phyloP scores from a whole-genome alignment of 35 echinoderm and acorn worm genomes.

The Nesometra sesokonis region DNA sequence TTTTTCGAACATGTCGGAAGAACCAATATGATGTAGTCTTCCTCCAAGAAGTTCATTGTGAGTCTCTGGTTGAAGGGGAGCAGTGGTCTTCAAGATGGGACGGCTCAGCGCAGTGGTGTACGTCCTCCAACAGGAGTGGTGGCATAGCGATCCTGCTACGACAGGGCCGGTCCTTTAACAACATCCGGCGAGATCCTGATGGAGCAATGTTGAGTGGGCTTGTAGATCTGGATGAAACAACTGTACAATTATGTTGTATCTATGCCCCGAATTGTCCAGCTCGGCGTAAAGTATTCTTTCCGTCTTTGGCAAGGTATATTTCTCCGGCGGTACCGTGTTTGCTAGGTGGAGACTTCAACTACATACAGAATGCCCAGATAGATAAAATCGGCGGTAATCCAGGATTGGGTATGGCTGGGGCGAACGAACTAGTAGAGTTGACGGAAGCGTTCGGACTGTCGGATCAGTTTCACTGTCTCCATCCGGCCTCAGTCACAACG shows the following conservation, averaged over 20 bases:
- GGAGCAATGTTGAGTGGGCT: not conserved
- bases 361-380: not conserved
- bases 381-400: not conserved
- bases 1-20: not conserved
- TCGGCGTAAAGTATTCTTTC: not conserved
- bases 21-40: slow-evolving; percentile 8
- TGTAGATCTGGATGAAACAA: not conserved
- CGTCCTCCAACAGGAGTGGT: not conserved
- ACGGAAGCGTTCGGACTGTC: not conserved
- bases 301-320: not conserved
- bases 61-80: not conserved
- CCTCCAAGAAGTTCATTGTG: slow-evolving; percentile 26
- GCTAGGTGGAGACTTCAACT: slow-evolving; percentile 29
- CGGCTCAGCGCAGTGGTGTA: not conserved
- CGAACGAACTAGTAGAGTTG: not conserved
- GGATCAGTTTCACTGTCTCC: not conserved
- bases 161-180: not conserved
- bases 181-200: not conserved
- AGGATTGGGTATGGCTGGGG: not conserved
- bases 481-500: not conserved
- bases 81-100: not conserved
- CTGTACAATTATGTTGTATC: slow-evolving; percentile 17
- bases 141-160: not conserved
- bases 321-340: not conserved
- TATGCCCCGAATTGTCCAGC: slow-evolving; percentile 17